These are phyloP conservation scores for Rhyacichthys aspro DNA, from an alignment of 2,797 vertebrate genomes.

Conservation along the genomic window DNA sequence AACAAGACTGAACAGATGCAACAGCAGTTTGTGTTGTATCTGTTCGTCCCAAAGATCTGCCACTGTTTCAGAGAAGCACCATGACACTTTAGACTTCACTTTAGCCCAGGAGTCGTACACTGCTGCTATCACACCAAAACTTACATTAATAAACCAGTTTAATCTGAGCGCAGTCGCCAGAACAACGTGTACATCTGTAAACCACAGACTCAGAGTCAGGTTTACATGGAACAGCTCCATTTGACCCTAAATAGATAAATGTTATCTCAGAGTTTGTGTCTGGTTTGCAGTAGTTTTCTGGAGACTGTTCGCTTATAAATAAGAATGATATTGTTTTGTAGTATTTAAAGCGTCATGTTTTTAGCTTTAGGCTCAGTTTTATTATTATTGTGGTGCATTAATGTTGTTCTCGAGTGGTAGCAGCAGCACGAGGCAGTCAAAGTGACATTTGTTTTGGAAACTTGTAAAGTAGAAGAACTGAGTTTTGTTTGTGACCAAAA, in stretches of 20 bases:
- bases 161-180: neutral
- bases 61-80: neutral
- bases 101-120: neutral
- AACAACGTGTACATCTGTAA: neutral
- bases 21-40: neutral
- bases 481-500: conserved; percentile 64
- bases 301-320: too few relatives aligned
- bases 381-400: neutral
- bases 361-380: too few relatives aligned
- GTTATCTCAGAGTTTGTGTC: too few relatives aligned
- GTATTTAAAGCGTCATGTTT: neutral
- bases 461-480: conserved; percentile 82
- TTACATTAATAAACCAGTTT: neutral
- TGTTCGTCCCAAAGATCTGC: conserved; percentile 1
- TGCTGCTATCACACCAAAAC: conserved; percentile 16
- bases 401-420: neutral
- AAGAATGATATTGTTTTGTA: too few relatives aligned
- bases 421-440: conserved; percentile 2
- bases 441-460: conserved; percentile 7
- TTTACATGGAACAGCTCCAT: neutral
- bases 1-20: too few relatives aligned
- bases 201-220: neutral
- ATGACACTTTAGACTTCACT: conserved; percentile 5
- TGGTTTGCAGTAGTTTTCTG: too few relatives aligned
- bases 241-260: neutral